These are phyloP conservation scores for Trichogramma dendrolimi DNA, from an alignment of 2,888 invertebrate species.

Conservation along the genomic window DNA sequence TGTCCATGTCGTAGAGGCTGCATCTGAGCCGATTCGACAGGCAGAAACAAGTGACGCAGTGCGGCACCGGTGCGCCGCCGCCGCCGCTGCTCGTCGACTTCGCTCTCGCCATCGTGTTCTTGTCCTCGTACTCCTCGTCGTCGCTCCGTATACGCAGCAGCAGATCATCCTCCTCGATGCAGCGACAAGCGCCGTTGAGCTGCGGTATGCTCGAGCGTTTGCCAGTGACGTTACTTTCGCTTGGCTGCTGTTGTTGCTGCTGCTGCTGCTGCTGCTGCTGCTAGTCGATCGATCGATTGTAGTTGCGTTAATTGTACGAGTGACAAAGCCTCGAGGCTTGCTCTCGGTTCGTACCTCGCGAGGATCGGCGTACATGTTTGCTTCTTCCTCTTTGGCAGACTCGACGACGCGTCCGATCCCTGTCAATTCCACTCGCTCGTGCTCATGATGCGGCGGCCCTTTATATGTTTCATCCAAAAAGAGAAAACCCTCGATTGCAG, in stretches of 20 bases:
- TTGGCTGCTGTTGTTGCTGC: background rate
- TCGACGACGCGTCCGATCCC: no score
- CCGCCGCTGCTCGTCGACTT: background rate
- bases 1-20: no score
- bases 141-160: background rate
- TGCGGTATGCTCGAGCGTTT: no score
- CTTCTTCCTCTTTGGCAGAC: no score
- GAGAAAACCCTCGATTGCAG: no score
- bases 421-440: no score
- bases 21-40: background rate
- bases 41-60: slow-evolving; percentile 24
- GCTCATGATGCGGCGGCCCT: no score
- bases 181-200: no score
- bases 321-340: background rate
- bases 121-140: background rate
- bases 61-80: slow-evolving; percentile 1
- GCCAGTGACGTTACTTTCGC: background rate
- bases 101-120: no score
- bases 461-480: no score
- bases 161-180: background rate
- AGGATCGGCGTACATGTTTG: no score
- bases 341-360: background rate
- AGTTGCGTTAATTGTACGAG: no score
- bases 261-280: background rate
- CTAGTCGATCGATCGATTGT: background rate